A percentile compares a stretch with the other conserved stretches of the same genome.
These are phyloP conservation scores for Bursaphelenchus mucronatus DNA, from an alignment of 1,140 invertebrate species.

Conservation along the genomic window DNA sequence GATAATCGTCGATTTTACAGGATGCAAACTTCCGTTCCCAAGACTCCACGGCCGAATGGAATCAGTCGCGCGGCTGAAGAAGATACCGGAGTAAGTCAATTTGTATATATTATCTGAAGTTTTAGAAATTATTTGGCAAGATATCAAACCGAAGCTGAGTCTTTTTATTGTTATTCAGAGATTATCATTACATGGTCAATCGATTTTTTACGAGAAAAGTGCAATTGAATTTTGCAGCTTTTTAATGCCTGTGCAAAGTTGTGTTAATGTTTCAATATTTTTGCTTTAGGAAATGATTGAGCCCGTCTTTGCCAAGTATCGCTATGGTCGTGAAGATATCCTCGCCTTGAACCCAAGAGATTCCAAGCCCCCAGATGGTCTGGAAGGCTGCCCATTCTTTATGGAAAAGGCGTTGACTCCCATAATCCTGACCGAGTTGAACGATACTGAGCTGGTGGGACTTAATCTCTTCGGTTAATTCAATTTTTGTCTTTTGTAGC, in stretches of 20 bases:
- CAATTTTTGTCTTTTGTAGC: slow-evolving; percentile 25
- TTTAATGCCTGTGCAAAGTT: not conserved
- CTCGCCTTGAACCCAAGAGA: slow-evolving; percentile 42
- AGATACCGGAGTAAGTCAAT: slow-evolving; percentile 10
- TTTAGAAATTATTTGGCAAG: slow-evolving; percentile 5
- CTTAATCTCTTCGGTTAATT: not conserved
- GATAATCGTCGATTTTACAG: slow-evolving; percentile 13
- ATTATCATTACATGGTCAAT: no score
- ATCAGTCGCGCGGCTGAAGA: slow-evolving; percentile 19
- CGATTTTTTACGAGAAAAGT: no score
- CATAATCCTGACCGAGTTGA: slow-evolving; percentile 41
- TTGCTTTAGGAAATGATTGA: slow-evolving; percentile 30
- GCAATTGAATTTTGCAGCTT: not conserved
- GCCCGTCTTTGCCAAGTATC: slow-evolving; percentile 28
- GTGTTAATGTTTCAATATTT: not conserved
- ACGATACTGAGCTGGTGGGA: slow-evolving; percentile 38
- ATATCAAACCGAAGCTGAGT: not conserved
- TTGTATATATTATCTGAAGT: not conserved
- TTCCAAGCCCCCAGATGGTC: slow-evolving; percentile 36
- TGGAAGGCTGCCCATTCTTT: slow-evolving; percentile 42
- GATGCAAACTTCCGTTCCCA: slow-evolving; percentile 27
- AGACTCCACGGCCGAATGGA: slow-evolving; percentile 25
- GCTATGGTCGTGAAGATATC: slow-evolving; percentile 40
- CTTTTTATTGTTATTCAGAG: not conserved
- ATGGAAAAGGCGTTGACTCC: slow-evolving; percentile 32